A percentile compares a stretch with the other conserved stretches of the same genome.
These are phyloP conservation scores for Poecile montanus DNA, from an alignment of 2,797 vertebrate species.

Conservation along the genomic window DNA sequence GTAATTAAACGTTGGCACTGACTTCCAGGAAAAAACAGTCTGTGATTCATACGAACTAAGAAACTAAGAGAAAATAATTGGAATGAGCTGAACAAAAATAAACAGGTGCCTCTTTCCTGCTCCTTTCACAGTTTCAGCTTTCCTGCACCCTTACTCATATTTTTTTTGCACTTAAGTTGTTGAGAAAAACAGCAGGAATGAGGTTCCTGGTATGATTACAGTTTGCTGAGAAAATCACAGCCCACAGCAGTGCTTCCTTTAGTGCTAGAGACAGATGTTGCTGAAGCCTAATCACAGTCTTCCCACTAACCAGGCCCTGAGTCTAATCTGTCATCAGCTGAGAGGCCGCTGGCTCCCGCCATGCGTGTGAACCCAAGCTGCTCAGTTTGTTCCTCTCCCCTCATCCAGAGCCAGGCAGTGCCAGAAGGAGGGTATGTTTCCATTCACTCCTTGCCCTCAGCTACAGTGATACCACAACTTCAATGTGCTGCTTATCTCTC, in stretches of 20 bases:
- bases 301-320: slow-evolving; percentile 35
- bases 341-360: slow-evolving; percentile 7
- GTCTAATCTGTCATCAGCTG: slow-evolving; percentile 58
- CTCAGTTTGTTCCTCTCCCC: not conserved
- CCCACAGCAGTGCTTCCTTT: slow-evolving; percentile 40
- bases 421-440: slow-evolving; percentile 44
- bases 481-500: slow-evolving; percentile 45
- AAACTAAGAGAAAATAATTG: not conserved
- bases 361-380: not conserved
- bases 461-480: not conserved
- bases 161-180: not conserved
- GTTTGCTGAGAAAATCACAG: slow-evolving; percentile 43
- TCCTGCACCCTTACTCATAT: not conserved
- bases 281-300: slow-evolving; percentile 40
- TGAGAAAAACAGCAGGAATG: slow-evolving; percentile 30
- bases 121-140: slow-evolving; percentile 6
- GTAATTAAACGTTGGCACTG: not conserved
- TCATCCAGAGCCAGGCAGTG: slow-evolving; percentile 5
- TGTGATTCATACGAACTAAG: not conserved
- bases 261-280: slow-evolving; percentile 42
- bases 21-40: not conserved
- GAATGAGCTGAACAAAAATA: not conserved
- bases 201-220: slow-evolving; percentile 41
- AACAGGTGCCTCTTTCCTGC: not conserved
- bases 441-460: slow-evolving; percentile 35